Evolutionary conservation across 2,888 invertebrate species (phyloP), one percentile per base, ranked within the genome.

Genomic region (Rutpela maculata): DNA sequence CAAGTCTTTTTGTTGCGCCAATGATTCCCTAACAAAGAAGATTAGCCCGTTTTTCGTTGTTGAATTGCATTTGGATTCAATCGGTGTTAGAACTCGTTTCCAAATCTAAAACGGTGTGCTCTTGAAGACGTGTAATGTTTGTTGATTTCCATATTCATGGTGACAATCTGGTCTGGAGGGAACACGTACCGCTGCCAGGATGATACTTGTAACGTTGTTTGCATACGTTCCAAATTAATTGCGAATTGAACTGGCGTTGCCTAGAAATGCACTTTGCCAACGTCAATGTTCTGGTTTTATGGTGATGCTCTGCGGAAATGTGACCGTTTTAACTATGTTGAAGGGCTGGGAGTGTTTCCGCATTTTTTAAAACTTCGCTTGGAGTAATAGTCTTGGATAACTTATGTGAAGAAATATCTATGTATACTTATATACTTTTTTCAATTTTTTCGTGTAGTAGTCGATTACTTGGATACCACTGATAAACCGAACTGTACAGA

Each of bases 91-190:
- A 43, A 43, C 68, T 62, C 60, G 65, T 73, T 68, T 65, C 72
- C 1, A 19, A 43, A 68, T 50, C 68, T 43, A 38, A 67, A 72
- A 75, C 63, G 26, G 65, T 63, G 69, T 57, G 73, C 38, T 72
- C 72, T 62, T 60, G 65, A 22, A 63, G 70, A 78, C 78, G 75
- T 78, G 77, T 74, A 74, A 71, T 67, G 77, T 66, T 60, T 71
- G 77, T 60, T 35, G 75, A 78, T 78, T 72, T 74, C 77, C 75
- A 78, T 78, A 78, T 75, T 71, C 57, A 78, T 59, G 66, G 60
- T 31, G 66, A 67, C 74, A 77, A 77, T 77, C 67, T 66, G 74
- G 22, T 43, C 68, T 35, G 59, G 12, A 67, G 66, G 19, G 67
- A 67, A 67, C 77, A 77, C 77, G 77, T 77, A 74, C 67, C 56